Conservation (phyloP, 2,888 invertebrate species). For the Acleris literana region DNA sequence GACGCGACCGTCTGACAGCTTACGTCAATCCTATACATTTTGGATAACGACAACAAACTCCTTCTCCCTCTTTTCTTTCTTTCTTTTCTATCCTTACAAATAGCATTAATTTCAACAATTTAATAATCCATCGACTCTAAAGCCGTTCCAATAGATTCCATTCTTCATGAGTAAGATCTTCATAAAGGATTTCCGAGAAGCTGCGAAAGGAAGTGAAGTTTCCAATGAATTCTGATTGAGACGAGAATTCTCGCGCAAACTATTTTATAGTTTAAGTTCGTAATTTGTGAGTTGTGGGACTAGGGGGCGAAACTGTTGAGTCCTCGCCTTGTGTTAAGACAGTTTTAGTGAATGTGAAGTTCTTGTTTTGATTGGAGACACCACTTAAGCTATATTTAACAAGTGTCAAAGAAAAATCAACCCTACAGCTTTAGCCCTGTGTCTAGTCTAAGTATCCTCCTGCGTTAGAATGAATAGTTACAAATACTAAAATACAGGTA, state of each 20-base stretch:
- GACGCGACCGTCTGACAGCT: too few relatives aligned
- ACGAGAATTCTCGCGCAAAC: background rate
- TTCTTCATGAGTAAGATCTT: constrained; percentile 5
- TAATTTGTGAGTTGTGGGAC: background rate
- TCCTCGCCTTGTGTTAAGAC: background rate
- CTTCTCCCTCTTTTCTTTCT: too few relatives aligned
- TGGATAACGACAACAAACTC: too few relatives aligned
- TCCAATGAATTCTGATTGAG: constrained; percentile 8
- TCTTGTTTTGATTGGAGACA: too few relatives aligned
- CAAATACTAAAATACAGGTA: too few relatives aligned
- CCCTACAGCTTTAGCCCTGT: too few relatives aligned
- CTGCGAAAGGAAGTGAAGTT: constrained; percentile 6
- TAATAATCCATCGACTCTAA: background rate
- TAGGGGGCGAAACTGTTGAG: background rate
- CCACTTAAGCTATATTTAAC: too few relatives aligned
- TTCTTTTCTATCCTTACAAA: background rate
- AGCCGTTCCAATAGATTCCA: background rate
- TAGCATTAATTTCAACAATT: background rate
- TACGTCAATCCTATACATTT: too few relatives aligned
- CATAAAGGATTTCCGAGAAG: constrained; percentile 7
- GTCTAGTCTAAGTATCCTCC: too few relatives aligned
- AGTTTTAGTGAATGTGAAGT: too few relatives aligned
- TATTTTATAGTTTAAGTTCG: constrained; percentile 6
- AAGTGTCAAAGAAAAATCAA: too few relatives aligned
- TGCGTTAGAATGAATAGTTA: too few relatives aligned